These are phyloP conservation scores for Glaucopsyche alexis DNA, from an alignment of 2,888 invertebrate species.

Conservation along the genomic window DNA sequence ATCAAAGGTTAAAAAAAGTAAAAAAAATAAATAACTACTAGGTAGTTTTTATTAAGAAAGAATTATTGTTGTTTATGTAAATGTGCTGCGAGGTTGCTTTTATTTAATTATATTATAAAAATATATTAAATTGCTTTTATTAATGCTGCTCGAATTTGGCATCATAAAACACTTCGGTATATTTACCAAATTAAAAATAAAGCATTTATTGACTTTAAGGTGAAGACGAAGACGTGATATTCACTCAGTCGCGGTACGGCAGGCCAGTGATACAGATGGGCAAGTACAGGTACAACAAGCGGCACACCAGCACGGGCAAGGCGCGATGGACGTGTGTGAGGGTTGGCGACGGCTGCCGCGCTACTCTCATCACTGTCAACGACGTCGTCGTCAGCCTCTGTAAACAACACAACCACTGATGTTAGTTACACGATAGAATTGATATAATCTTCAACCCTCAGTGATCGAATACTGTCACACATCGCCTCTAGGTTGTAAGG, in stretches of 20 bases:
- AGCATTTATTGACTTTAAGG: constrained; percentile 7
- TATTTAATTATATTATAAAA: background rate
- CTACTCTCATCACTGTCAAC: constrained; percentile 46
- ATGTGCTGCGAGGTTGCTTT: background rate
- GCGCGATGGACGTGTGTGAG: constrained; percentile 50
- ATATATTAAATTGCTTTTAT: background rate
- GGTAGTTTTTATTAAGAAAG: background rate
- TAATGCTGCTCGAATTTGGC: background rate
- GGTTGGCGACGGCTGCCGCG: constrained; percentile 46
- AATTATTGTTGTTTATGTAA: background rate
- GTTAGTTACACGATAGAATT: background rate
- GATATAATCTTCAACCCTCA: too few species aligned
- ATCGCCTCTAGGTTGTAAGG: too few species aligned
- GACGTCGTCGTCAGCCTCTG: constrained; percentile 45
- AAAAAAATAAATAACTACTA: background rate
- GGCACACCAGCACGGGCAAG: constrained; percentile 43
- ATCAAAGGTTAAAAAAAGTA: background rate
- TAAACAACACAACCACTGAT: constrained; percentile 46
- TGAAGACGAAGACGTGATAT: constrained; percentile 35
- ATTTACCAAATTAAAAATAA: background rate
- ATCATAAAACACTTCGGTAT: background rate
- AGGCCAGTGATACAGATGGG: constrained; percentile 49
- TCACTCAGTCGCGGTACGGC: constrained; percentile 48
- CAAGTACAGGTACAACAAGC: constrained; percentile 48
- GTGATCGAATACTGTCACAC: too few species aligned